Evolutionary conservation across 1,140 invertebrate genomes (phyloP).

Genomic region (Oppia nitens): DNA sequence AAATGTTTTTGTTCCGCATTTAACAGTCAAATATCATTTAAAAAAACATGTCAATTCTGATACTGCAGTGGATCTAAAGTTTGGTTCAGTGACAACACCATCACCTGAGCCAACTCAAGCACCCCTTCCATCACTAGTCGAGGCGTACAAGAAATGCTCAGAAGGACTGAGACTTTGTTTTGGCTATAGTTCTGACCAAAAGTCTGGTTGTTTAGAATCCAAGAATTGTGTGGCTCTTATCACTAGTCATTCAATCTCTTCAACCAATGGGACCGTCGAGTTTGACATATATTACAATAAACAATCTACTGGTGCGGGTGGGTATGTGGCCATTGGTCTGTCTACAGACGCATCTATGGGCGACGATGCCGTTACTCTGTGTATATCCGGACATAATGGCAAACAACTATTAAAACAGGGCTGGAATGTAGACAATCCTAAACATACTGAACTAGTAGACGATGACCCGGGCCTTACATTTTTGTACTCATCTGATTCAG

Average conservation of each 20-base stretch:
- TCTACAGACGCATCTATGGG: neutral
- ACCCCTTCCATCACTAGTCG: neutral
- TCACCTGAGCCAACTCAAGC: neutral
- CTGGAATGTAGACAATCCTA: neutral
- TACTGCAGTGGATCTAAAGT: no score
- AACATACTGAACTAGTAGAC: neutral
- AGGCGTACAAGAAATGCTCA: neutral
- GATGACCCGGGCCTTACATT: neutral
- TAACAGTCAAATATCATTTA: neutral
- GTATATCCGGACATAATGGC: neutral
- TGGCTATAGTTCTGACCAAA: neutral
- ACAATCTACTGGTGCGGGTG: neutral
- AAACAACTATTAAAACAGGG: neutral
- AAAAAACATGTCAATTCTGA: neutral
- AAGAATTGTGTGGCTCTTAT: neutral
- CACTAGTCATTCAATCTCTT: neutral
- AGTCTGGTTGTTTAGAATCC: neutral
- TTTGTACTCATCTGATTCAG: neutral
- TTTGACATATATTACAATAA: neutral
- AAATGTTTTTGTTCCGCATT: no score
- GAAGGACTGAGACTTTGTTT: neutral
- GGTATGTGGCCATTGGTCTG: neutral
- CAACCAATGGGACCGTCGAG: neutral
- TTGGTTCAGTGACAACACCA: no score
- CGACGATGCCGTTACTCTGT: neutral